Base-by-base conservation (phyloP, 2,888 invertebrate genomes). In the Cheilosia pagana region DNA sequence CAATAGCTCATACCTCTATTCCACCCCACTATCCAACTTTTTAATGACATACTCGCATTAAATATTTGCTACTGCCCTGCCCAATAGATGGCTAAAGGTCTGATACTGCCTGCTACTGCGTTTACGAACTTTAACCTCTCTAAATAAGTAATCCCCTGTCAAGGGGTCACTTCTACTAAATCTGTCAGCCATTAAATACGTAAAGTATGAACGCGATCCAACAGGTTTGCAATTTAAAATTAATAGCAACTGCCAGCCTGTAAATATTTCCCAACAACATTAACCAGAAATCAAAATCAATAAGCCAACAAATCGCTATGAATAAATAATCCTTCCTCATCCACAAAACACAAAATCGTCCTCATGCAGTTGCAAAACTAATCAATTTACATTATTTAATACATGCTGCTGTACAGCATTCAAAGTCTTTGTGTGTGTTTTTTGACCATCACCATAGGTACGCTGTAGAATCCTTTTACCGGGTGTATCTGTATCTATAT, bases 381-480 rank as follows among this genome's bases (percentile, higher is more conserved):
- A 75, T 65, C 55, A 65, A 50, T 59, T 60, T 41, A 16, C 31
- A 55, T 53, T 74, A 43, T 48, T 60, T 21, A 59, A 52, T 67
- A 23, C 19, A 12, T 4, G 16, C 4, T 57, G 28, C 25, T 39
- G 12, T 16, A 8, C 28, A 16, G 48, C 39, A 50, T 50, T 57
- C 50, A 67, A n/a, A n/a, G 43, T 59, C 41, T 50, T 59, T 25
- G n/a, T 59, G 2, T 57, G 14, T 21, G 6, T 7, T n/a, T 43
- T 43, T 48, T 48, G 19, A 8, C 23, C 19, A 23, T n/a, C 19
- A 14, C 41, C 59, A n/a, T n/a, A 59, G 57, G 39, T 39, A 57
- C 28, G 43, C 19, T 10, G 31, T 5, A 35, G 23, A 52, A 39
- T 65, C 65, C 52, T 65, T 16, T 41, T 43, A 21, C 16, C 12